These are phyloP conservation scores for Eugnorisma glareosa DNA, from an alignment of 2,888 invertebrate species.

Conservation along the genomic window DNA sequence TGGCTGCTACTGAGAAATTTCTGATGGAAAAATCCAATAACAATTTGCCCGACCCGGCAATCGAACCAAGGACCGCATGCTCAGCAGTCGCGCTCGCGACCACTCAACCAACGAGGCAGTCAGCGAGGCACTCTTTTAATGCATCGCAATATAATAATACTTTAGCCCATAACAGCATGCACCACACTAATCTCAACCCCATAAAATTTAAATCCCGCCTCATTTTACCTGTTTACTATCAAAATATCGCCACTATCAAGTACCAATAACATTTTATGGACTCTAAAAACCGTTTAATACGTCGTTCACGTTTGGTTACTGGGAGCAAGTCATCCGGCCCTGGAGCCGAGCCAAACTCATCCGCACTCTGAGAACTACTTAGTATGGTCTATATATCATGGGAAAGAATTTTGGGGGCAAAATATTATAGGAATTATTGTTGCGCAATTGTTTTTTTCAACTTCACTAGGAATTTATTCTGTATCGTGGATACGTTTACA, in stretches of 20 bases:
- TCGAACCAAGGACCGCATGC: no score
- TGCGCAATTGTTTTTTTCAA: not conserved
- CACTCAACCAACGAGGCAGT: no score
- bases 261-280: slow-evolving; percentile 65
- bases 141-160: not conserved
- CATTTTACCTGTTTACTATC: slow-evolving; percentile 61
- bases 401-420: slow-evolving; percentile 28
- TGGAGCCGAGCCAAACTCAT: slow-evolving; percentile 68
- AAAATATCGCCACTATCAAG: slow-evolving; percentile 59
- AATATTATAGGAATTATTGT: slow-evolving; percentile 35
- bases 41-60: no score
- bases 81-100: no score
- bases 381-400: slow-evolving; percentile 60
- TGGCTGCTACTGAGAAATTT: no score
- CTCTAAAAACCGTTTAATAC: slow-evolving; percentile 67
- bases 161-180: not conserved
- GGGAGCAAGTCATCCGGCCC: slow-evolving; percentile 50
- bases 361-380: slow-evolving; percentile 60
- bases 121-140: not conserved
- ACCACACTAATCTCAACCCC: slow-evolving; percentile 13
- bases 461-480: no score
- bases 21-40: no score
- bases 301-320: slow-evolving; percentile 61
- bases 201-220: slow-evolving; percentile 54
- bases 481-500: no score